phyloP scores from a whole-genome alignment of 2,888 invertebrate species.

The Agriotes lineatus region DNA sequence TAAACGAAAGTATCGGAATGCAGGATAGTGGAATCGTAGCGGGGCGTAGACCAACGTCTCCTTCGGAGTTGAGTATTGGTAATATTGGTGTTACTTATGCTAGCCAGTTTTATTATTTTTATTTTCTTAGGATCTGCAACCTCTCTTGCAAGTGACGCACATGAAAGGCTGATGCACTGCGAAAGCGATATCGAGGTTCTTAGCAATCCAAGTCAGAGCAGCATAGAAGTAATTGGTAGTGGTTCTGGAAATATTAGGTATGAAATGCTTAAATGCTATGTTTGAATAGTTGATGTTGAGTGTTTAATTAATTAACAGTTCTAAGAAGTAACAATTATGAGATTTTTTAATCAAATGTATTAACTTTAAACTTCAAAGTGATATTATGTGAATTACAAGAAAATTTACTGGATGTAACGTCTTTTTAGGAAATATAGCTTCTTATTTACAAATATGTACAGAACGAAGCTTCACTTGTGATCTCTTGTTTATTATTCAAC shows the following conservation, averaged over 20 bases:
- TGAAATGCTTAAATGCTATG: too few species aligned
- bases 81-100: constrained; percentile 5
- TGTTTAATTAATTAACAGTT: too few species aligned
- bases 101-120: not conserved
- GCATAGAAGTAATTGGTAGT: constrained; percentile 73
- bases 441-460: too few species aligned
- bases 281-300: not conserved
- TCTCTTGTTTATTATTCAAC: too few species aligned
- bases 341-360: too few species aligned
- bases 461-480: too few species aligned
- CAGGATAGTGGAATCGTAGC: constrained; percentile 54
- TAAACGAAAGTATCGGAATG: constrained; percentile 45
- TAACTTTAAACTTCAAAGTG: too few species aligned
- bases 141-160: constrained; percentile 42
- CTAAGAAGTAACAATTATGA: too few species aligned
- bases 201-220: constrained; percentile 79
- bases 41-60: constrained; percentile 49
- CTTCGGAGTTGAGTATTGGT: constrained; percentile 54
- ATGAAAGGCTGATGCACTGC: constrained; percentile 49
- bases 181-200: constrained; percentile 80
- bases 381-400: too few species aligned
- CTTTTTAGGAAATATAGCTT: too few species aligned
- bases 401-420: too few species aligned
- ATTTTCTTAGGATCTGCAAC: constrained; percentile 50
- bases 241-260: constrained; percentile 40